Base-by-base conservation (phyloP, 2,888 invertebrate species). In the Nemotelus nigrinus region DNA sequence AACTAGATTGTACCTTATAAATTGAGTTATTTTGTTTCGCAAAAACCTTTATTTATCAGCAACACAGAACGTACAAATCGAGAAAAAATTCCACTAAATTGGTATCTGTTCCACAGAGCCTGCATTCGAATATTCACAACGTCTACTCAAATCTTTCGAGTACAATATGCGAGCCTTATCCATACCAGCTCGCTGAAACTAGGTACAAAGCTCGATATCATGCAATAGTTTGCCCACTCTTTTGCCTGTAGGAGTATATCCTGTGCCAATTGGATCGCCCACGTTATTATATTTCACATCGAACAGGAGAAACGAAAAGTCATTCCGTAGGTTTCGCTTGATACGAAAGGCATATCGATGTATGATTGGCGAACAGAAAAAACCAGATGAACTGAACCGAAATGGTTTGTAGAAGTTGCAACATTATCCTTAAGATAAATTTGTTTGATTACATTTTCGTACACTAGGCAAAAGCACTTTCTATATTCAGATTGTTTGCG, bases 251-350 rank as follows among this genome's bases (percentile, higher is more conserved):
- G 53, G 5, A 71, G 55, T 71, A 55, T 55, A 57, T 71, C 55
- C 71, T 71, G 55, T 71, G 71, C 71, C 71, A 71, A 71, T 71
- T 55, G 71, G 71, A 57, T 43, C n/a, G 65, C 47, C 47, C 6
- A 43, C 43, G 25, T 25, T 25, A 39, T 57, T 55, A 45, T 71
- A 71, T 53, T 71, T 55, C 71, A 71, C 55, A 41, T 55, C 3
- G 53, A 43, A 55, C 45, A 41, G 55, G 55, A n/a, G 41, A 44
- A 71, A 55, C 57, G 25, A 55, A 50, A 50, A 50, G 48, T 2
- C 39, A 8, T 2, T 48, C 41, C 41, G 43, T 50, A 68, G n/a
- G 53, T 4, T 25, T 39, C 25, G 45, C n/a, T 57, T 25, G 57
- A n/a, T 25, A 57, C 57, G 2, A 43, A 8, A 2, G 3, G 63